A percentile compares a stretch with the other conserved stretches of the same genome.
Conservation (phyloP, 2,888 invertebrate species). For the Catonia carolina region DNA sequence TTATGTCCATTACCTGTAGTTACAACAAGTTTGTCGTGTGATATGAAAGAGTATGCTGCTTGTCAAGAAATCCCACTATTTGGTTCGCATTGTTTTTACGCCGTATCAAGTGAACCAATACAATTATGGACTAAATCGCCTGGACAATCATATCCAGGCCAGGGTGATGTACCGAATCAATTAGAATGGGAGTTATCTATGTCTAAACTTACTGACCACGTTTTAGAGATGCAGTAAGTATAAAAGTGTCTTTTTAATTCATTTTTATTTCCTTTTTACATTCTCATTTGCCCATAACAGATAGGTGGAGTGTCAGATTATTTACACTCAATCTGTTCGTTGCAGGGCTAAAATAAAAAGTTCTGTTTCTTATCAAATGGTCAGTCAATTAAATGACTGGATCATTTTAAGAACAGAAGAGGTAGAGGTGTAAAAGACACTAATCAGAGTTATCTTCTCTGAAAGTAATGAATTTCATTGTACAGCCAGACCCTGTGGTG, state of each 20-base stretch:
- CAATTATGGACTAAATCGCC: not conserved
- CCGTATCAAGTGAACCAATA: not conserved
- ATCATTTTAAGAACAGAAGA: no score
- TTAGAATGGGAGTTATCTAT: not conserved
- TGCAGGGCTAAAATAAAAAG: no score
- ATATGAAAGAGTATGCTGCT: not conserved
- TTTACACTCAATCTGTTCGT: no score
- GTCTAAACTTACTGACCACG: slow-evolving; percentile 1
- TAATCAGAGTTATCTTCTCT: no score
- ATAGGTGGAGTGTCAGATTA: no score
- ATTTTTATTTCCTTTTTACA: no score
- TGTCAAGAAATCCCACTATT: not conserved
- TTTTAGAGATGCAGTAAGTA: slow-evolving; percentile 1
- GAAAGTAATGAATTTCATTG: no score
- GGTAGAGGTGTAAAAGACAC: no score
- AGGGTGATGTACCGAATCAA: not conserved
- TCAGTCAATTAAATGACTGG: no score
- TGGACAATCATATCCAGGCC: not conserved
- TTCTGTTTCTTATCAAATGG: no score
- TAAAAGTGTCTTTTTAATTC: not conserved
- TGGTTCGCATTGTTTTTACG: not conserved
- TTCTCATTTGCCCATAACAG: no score
- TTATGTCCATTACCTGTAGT: not conserved
- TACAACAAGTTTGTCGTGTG: not conserved
- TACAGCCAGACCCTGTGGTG: no score